Evolutionary conservation across 1,140 invertebrate species (phyloP).

Genomic region (Mya arenaria): DNA sequence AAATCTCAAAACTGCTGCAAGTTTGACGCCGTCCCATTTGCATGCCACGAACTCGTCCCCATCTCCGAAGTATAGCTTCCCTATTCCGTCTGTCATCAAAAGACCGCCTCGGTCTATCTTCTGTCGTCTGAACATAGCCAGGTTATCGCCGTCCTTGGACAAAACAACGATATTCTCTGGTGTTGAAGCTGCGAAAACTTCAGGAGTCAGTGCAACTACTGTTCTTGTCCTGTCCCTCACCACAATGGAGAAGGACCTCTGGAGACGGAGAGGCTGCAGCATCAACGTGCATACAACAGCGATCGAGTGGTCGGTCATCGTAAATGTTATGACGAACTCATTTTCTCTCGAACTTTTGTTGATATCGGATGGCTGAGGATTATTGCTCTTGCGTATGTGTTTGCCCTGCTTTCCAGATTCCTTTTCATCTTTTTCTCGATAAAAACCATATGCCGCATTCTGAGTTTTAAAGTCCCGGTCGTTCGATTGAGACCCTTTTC

Average conservation of each 20-base stretch:
- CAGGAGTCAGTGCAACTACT: neutral
- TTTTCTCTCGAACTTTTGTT: neutral
- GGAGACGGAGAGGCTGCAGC: neutral
- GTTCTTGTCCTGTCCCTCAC: neutral
- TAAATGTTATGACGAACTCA: neutral
- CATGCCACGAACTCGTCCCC: neutral
- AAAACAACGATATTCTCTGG: neutral
- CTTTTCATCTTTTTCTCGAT: neutral
- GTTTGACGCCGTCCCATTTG: neutral
- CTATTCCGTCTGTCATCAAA: neutral
- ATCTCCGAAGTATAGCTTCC: neutral
- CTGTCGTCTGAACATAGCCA: neutral
- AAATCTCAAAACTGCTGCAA: neutral
- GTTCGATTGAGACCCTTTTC: too few species aligned
- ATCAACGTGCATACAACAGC: neutral
- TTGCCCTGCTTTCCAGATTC: neutral
- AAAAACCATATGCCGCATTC: too few species aligned
- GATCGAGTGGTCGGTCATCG: neutral
- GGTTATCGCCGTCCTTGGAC: neutral
- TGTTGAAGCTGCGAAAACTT: neutral
- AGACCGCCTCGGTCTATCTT: constrained; percentile 2
- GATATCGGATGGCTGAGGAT: neutral
- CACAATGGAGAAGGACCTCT: neutral
- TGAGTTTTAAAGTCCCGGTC: too few species aligned
- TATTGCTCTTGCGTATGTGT: neutral